A percentile compares a stretch with the other conserved stretches of the same genome.
These are phyloP conservation scores for Drosophila paucipuncta DNA, from an alignment of 2,888 invertebrate species.

Conservation along the genomic window DNA sequence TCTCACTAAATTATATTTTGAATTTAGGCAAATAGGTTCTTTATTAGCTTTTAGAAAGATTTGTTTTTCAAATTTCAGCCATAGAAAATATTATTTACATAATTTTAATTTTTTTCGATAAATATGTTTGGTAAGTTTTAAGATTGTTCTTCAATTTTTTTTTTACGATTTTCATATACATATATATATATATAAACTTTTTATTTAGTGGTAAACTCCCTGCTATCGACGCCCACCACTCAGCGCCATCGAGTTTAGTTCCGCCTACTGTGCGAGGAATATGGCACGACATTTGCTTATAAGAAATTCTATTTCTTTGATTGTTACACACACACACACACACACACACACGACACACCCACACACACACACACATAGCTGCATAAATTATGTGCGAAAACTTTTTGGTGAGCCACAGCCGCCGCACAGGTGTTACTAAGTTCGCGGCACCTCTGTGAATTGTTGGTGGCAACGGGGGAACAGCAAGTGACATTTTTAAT, in stretches of 20 bases:
- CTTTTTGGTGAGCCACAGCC: constrained; percentile 44
- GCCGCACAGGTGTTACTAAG: constrained; percentile 55
- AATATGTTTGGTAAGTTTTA: not conserved
- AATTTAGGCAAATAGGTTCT: not conserved
- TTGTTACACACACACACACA: constrained; percentile 48
- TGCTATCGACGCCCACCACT: not conserved
- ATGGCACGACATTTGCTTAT: constrained; percentile 46
- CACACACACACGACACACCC: not conserved
- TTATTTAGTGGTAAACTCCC: not conserved
- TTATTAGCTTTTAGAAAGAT: not conserved
- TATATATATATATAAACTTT: not conserved
- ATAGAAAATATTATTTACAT: not conserved
- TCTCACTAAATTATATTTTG: not conserved
- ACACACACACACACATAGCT: constrained; percentile 14
- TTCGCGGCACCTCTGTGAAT: constrained; percentile 9
- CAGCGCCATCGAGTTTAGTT: constrained; percentile 7
- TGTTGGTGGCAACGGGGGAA: not conserved
- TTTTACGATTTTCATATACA: not conserved
- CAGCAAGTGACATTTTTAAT: constrained; percentile 68
- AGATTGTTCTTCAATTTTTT: not conserved
- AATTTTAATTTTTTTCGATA: not conserved
- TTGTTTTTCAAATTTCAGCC: not conserved
- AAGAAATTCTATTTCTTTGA: constrained; percentile 68
- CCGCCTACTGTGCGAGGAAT: not conserved
- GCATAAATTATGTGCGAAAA: constrained; percentile 66